phyloP scores from a whole-genome alignment of 2,113 vertebrate genomes.

The Oriolus oriolus region DNA sequence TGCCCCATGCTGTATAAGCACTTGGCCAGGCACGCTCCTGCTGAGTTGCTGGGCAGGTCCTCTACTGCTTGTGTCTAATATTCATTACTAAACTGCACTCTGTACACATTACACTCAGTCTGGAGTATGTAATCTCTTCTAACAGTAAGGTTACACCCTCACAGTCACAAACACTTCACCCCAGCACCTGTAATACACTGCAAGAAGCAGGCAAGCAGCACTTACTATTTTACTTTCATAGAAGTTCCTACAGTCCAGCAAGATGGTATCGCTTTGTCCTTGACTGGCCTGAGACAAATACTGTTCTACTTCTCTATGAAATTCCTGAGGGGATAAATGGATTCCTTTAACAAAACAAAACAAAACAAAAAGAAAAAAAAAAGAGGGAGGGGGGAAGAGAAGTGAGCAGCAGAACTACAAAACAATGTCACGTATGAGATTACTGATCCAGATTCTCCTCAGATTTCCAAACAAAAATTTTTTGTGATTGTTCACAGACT shows the following conservation, averaged over 20 bases:
- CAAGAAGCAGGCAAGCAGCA: not conserved
- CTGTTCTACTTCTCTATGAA: conserved; percentile 88
- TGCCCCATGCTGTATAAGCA: not conserved
- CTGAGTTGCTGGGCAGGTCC: not conserved
- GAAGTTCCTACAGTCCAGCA: conserved; percentile 96
- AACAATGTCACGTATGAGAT: not conserved
- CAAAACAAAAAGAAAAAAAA: not conserved
- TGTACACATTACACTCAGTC: not conserved
- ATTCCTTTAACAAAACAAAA: conserved; percentile 70
- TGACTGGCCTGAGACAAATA: conserved; percentile 73
- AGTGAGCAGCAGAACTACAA: not conserved
- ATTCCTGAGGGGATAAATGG: conserved; percentile 88
- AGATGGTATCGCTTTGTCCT: conserved; percentile 77
- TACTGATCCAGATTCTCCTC: not conserved
- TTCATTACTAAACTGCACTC: not conserved
- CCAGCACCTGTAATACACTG: not conserved
- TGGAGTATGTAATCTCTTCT: not conserved
- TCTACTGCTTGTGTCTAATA: not conserved
- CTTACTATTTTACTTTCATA: conserved; percentile 99
- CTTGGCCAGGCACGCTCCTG: not conserved
- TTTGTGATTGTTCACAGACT: not conserved
- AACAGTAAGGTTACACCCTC: not conserved
- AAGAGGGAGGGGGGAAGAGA: not conserved
- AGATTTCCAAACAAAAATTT: not conserved
- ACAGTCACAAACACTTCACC: not conserved